Conservation (phyloP, 2,113 vertebrate species). For the Dromaius novaehollandiae region DNA sequence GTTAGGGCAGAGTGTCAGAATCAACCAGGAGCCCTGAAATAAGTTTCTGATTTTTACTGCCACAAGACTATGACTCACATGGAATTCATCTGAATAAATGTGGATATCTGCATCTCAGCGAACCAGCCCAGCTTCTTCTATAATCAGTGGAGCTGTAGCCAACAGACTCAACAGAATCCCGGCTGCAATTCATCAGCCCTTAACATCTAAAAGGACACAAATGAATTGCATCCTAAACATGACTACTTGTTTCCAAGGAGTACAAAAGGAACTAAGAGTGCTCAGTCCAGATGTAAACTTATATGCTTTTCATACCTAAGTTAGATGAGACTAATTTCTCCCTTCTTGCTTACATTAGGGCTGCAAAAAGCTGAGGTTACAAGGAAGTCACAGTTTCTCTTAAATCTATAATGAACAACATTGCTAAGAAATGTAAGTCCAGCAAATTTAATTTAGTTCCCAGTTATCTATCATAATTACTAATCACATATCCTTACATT, state of each 20-base stretch:
- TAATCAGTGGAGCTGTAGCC: neutral
- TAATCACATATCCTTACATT: rapidly evolving
- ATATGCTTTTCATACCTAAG: neutral
- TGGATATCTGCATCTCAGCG: neutral
- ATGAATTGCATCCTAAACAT: neutral
- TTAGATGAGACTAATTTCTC: neutral
- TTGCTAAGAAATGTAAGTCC: rapidly evolving
- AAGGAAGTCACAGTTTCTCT: neutral
- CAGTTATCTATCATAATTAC: neutral
- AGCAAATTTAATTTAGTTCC: neutral
- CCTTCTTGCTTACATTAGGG: neutral
- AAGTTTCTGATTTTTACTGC: neutral
- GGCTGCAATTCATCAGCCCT: neutral
- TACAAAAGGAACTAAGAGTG: neutral
- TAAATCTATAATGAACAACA: neutral
- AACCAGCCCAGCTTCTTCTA: neutral
- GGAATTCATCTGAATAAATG: neutral
- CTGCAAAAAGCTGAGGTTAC: neutral
- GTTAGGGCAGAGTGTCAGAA: neutral
- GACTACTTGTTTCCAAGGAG: neutral
- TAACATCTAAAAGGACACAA: neutral
- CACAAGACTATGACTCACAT: neutral
- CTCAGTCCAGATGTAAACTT: neutral
- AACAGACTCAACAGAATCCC: neutral
- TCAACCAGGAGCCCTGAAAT: neutral